Evolutionary conservation across 2,113 vertebrate genomes (phyloP).

Genomic region (Erpornis zantholeuca): DNA sequence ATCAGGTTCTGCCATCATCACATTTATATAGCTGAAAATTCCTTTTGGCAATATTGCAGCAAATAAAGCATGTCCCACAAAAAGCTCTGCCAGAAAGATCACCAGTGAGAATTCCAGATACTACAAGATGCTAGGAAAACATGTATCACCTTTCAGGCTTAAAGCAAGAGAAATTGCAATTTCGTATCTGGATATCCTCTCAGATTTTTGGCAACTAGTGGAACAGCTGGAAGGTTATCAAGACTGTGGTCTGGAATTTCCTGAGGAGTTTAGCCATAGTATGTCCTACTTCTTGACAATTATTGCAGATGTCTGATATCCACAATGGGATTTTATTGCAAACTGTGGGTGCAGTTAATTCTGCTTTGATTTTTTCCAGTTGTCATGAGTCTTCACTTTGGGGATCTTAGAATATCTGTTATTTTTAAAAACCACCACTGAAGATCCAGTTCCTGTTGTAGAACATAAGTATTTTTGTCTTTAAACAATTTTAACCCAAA

Average conservation of each 20-base stretch:
- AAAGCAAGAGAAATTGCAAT: constrained; percentile 30
- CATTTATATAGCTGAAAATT: constrained; percentile 12
- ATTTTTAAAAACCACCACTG: neutral
- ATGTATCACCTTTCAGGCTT: constrained; percentile 58
- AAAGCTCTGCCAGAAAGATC: constrained; percentile 47
- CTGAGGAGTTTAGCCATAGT: constrained; percentile 16
- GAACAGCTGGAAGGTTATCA: constrained; percentile 48
- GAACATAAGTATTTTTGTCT: neutral
- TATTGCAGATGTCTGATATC: neutral
- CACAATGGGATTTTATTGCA: neutral
- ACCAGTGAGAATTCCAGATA: constrained; percentile 58
- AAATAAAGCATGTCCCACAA: constrained; percentile 35
- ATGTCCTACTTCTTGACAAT: neutral
- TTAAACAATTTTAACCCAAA: neutral
- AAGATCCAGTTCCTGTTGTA: neutral
- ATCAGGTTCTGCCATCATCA: neutral
- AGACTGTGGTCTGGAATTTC: constrained; percentile 29
- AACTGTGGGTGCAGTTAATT: neutral
- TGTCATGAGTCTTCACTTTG: neutral
- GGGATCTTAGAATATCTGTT: neutral
- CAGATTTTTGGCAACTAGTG: constrained; percentile 21
- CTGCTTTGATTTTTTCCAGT: neutral
- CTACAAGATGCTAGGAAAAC: constrained; percentile 55
- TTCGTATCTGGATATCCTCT: constrained; percentile 45
- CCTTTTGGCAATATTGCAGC: neutral